Conservation (phyloP, 2,797 vertebrate genomes). For the Rachycentron canadum region DNA sequence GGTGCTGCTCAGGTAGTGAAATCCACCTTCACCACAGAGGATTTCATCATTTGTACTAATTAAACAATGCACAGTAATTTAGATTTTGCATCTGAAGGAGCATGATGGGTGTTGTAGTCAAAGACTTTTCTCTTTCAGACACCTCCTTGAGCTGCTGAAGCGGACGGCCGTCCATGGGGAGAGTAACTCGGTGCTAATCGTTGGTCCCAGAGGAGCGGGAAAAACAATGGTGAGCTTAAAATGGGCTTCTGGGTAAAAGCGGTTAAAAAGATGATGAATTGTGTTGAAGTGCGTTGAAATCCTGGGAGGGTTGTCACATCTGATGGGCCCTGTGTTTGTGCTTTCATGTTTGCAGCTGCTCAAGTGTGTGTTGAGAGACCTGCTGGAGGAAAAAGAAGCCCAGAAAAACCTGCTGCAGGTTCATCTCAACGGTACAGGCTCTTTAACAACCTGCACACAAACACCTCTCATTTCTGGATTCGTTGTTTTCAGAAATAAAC, state of each 20-base stretch:
- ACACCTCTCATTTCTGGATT: not conserved
- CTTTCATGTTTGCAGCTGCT: slow-evolving; percentile 84
- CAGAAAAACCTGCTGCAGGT: slow-evolving; percentile 91
- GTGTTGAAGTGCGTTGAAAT: slow-evolving; percentile 12
- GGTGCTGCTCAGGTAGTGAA: slow-evolving; percentile 3
- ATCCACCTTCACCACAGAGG: slow-evolving; percentile 8
- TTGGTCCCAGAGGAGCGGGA: slow-evolving; percentile 93
- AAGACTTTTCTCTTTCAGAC: slow-evolving; percentile 78
- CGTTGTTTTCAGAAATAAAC: not conserved
- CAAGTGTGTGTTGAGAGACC: slow-evolving; percentile 88
- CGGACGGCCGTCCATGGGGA: slow-evolving; percentile 93
- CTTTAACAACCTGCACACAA: too few species aligned
- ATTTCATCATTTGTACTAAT: not conserved
- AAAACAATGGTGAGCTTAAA: slow-evolving; percentile 89
- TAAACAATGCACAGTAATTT: not conserved
- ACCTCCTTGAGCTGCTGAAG: slow-evolving; percentile 93
- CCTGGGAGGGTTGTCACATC: slow-evolving; percentile 22
- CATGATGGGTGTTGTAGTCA: slow-evolving; percentile 52
- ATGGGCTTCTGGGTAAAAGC: not conserved
- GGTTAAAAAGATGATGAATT: not conserved
- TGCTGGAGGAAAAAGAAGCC: slow-evolving; percentile 84
- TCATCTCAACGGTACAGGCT: slow-evolving; percentile 90
- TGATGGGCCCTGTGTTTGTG: slow-evolving; percentile 9
- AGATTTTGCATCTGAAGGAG: not conserved
- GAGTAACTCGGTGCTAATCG: slow-evolving; percentile 95